Percentiles rank a stretch among this genome's conserved stretches.
Evolutionary conservation across 2,797 vertebrate species (phyloP).

Genomic region (Lindbergichthys nudifrons): DNA sequence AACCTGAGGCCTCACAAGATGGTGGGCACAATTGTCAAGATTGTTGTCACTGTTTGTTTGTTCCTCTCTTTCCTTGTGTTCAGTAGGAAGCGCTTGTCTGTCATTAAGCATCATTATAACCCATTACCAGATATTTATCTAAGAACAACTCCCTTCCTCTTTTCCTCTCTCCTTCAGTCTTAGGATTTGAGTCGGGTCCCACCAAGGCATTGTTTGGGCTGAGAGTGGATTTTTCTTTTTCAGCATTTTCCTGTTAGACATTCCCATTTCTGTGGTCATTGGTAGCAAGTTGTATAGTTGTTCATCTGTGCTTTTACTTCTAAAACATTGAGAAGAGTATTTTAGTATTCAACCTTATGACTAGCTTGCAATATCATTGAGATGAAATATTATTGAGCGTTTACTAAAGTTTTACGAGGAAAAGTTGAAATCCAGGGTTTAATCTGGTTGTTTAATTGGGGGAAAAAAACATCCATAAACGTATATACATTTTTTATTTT

Average conservation of each 20-base stretch:
- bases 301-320: neutral
- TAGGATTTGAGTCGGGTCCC: conserved; percentile 47
- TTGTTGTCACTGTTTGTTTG: conserved; percentile 82
- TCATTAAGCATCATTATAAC: conserved; percentile 86
- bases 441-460: neutral
- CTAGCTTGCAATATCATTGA: neutral
- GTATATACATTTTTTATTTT: neutral
- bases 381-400: neutral
- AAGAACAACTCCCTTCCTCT: conserved; percentile 86
- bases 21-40: conserved; percentile 68
- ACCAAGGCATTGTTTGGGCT: conserved; percentile 74
- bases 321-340: neutral
- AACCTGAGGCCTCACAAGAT: conserved; percentile 64
- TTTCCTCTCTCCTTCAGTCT: conserved; percentile 69
- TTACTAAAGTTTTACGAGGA: neutral
- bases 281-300: neutral
- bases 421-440: neutral
- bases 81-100: conserved; percentile 83
- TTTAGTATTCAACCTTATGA: neutral
- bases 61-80: conserved; percentile 77
- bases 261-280: conserved; percentile 41
- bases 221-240: conserved; percentile 41
- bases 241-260: conserved; percentile 43
- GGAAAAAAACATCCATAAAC: neutral
- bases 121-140: conserved; percentile 89